phyloP scores from a whole-genome alignment of 2,113 vertebrate species.

The Anoplopoma fimbria region DNA sequence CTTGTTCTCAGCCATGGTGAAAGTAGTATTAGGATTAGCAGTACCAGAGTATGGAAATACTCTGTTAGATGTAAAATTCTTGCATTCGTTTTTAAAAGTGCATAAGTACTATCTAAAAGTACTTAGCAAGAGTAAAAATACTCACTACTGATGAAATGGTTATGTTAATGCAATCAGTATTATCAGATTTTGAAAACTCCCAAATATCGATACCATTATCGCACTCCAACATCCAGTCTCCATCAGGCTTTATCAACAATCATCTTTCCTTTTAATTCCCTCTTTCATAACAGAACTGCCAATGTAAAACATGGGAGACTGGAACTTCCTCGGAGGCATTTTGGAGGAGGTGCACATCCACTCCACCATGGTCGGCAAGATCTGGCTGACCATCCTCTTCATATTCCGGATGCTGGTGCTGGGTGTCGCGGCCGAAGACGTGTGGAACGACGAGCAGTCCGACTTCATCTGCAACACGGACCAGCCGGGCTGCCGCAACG shows the following conservation, averaged over 20 bases:
- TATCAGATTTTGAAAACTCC: neutral
- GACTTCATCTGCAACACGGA: conserved; percentile 93
- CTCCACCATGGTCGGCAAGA: conserved; percentile 92
- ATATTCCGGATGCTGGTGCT: conserved; percentile 92
- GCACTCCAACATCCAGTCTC: neutral
- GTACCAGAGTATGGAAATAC: neutral
- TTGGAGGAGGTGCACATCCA: conserved; percentile 94
- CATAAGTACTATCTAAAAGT: neutral
- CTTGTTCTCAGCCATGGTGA: neutral
- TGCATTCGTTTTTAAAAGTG: neutral
- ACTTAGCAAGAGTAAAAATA: too few relatives aligned
- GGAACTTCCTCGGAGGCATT: conserved; percentile 93
- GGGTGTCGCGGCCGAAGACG: conserved; percentile 90
- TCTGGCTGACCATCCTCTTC: conserved; percentile 94
- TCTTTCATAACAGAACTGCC: conserved; percentile 42
- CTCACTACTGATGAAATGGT: too few relatives aligned
- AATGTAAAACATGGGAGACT: conserved; percentile 88
- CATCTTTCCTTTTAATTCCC: neutral
- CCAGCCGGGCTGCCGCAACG: conserved; percentile 91
- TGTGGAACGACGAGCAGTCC: conserved; percentile 93
- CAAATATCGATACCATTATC: neutral
- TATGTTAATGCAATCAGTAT: too few relatives aligned
- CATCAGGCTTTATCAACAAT: neutral
- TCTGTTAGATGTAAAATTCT: neutral
- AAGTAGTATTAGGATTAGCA: neutral